These are phyloP conservation scores for Hystrix cristata DNA, from an alignment of 2,113 vertebrate genomes.

Conservation along the genomic window DNA sequence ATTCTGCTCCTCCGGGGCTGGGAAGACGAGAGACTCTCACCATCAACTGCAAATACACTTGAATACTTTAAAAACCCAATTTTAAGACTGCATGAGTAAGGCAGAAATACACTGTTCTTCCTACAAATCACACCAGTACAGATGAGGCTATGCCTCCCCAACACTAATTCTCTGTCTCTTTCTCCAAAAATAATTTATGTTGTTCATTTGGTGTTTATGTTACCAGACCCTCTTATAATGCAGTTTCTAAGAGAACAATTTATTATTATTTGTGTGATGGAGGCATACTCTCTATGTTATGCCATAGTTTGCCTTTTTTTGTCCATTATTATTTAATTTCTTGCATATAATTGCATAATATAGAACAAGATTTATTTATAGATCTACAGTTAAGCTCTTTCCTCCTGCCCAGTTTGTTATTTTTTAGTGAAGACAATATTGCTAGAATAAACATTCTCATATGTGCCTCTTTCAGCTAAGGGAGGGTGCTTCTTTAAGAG, in stretches of 20 bases:
- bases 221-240: background rate
- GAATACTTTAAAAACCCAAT: background rate
- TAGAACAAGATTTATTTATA: background rate
- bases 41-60: background rate
- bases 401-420: background rate
- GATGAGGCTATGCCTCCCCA: background rate
- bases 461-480: background rate
- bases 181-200: constrained; percentile 12
- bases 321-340: background rate
- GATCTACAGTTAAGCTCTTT: background rate
- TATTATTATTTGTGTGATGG: background rate
- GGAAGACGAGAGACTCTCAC: background rate
- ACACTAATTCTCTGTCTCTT: background rate
- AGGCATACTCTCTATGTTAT: background rate
- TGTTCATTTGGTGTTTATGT: background rate
- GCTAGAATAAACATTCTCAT: background rate
- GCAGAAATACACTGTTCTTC: background rate
- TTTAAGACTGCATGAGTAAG: background rate
- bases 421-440: background rate
- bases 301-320: background rate
- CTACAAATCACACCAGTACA: background rate
- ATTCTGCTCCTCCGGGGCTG: background rate
- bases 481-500: background rate
- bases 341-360: background rate
- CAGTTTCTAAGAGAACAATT: constrained; percentile 50